Evolutionary conservation across 2,113 vertebrate species (phyloP).

Genomic region (Ibidorhyncha struthersii): DNA sequence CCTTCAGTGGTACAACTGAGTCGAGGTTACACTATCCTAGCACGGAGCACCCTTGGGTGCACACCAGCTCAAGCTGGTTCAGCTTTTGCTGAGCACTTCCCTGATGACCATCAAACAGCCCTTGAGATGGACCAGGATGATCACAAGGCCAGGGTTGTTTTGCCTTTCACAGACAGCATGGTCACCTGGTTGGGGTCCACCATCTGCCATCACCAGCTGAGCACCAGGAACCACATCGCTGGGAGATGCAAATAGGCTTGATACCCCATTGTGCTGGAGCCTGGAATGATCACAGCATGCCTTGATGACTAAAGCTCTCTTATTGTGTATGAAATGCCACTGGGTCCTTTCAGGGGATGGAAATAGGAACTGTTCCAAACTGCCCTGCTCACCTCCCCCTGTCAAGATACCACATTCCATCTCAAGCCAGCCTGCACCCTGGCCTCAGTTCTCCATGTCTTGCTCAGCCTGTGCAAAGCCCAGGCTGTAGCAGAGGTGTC

Average conservation of each 20-base stretch:
- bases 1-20: neutral
- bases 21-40: neutral
- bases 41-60: neutral
- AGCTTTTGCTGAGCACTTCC: neutral
- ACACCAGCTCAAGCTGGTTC: neutral
- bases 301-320: neutral
- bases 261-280: neutral
- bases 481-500: neutral
- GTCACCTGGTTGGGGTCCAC: neutral
- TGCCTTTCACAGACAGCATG: neutral
- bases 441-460: neutral
- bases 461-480: neutral
- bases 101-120: neutral
- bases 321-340: neutral
- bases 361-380: neutral
- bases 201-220: neutral
- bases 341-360: neutral
- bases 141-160: neutral
- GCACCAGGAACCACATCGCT: neutral
- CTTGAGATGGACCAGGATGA: neutral
- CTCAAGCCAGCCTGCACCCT: neutral
- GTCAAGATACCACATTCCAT: neutral
- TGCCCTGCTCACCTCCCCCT: neutral
- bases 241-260: neutral
- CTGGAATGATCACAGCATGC: neutral